Percentiles rank a stretch among this genome's conserved stretches.
Conservation (phyloP, 2,113 vertebrate genomes). For the Myxocyprinus asiaticus region DNA sequence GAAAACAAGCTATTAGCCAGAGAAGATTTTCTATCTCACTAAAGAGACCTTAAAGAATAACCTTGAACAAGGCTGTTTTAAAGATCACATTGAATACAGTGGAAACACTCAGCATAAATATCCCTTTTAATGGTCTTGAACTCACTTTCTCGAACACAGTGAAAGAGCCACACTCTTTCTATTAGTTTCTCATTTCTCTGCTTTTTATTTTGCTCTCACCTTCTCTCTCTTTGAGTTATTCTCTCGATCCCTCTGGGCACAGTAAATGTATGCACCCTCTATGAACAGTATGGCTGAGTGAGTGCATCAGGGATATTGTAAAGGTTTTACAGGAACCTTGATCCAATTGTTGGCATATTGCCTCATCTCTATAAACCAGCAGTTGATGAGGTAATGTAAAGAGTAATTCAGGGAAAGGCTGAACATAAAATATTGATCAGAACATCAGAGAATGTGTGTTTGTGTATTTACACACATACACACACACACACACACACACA, state of each 20-base stretch:
- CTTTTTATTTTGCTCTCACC: not conserved
- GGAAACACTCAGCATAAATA: not conserved
- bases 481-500: not conserved
- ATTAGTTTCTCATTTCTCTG: not conserved
- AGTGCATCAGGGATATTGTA: conserved; percentile 24
- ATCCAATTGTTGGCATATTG: conserved; percentile 45
- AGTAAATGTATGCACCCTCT: conserved; percentile 30
- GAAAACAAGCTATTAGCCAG: not conserved
- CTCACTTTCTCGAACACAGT: not conserved
- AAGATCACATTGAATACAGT: not conserved
- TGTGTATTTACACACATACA: not conserved
- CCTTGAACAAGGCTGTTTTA: not conserved
- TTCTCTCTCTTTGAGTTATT: not conserved
- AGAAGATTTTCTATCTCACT: not conserved
- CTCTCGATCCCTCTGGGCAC: not conserved
- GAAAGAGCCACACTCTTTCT: not conserved
- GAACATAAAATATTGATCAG: conserved; percentile 35
- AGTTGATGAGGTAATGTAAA: conserved; percentile 32
- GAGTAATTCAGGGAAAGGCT: conserved; percentile 14
- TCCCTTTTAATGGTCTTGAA: not conserved
- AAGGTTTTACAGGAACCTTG: conserved; percentile 42
- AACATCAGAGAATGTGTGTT: not conserved
- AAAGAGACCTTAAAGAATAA: not conserved
- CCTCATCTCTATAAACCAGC: conserved; percentile 40
- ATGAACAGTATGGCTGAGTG: not conserved